Base-by-base conservation (phyloP, 2,113 vertebrate species). In the Lepus americanus region DNA sequence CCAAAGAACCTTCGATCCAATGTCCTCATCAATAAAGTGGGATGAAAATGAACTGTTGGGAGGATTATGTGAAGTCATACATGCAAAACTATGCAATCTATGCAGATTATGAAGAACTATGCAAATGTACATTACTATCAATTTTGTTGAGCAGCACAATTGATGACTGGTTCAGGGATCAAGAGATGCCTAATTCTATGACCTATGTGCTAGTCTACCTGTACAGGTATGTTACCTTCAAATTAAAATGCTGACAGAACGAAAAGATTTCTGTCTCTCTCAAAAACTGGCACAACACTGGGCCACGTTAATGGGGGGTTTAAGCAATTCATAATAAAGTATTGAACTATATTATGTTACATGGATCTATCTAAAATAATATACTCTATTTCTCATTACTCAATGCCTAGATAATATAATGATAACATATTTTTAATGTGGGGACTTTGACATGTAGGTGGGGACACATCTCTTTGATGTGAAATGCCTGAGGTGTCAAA, bases 401-500 rank as follows among this genome's bases (percentile, higher is more conserved):
- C 39, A 69, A 55, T 0, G 25, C 29, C 79, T 91, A 74, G 33
- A 72, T 67, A 78, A 77, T n/a, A 76, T 3, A 29, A 59, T 61
- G 53, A 51, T 27, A 73, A 66, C n/a, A 73, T 1, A 69, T 39
- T 87, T 85, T 85, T 72, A 9, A 81, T 80, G 31, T 0, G 67
- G 61, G 61, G 55, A n/a, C 66, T 80, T 63, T 76, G 88, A 61
- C 14, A 31, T 4, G 5, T 2, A 76, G 70, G 22, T 51, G 31
- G 33, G 33, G n/a, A 61, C 63, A 51, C 5, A 69, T 22, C 19
- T 73, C 63, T 93, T 77, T 89, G 31, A 82, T 66, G 70, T 39
- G 49, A 82, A 91, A 89, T 33, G 70, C 63, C 49, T 13, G 61
- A 87, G 14, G 29, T 59, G n/a, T 70, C 66, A 72, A 84, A 90